These are phyloP conservation scores for Oreochromis niloticus DNA, from an alignment of 2,113 vertebrate species.

Conservation along the genomic window DNA sequence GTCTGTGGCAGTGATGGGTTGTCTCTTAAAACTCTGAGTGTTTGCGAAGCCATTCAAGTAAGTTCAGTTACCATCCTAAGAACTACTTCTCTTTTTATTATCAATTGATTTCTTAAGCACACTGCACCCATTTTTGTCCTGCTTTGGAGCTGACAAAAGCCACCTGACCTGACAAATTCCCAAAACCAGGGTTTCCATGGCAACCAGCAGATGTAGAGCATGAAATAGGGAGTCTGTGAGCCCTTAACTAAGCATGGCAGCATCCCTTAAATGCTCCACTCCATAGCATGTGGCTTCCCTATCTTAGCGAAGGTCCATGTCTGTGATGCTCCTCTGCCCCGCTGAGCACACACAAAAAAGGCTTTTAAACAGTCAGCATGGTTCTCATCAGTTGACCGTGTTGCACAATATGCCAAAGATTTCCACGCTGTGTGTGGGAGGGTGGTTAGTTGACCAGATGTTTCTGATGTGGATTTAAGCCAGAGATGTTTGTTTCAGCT, in stretches of 20 bases:
- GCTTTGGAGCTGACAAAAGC: slow-evolving; percentile 47
- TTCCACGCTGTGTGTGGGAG: slow-evolving; percentile 18
- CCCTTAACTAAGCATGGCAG: slow-evolving; percentile 52
- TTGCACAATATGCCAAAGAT: slow-evolving; percentile 23
- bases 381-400: slow-evolving; percentile 14
- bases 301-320: neutral
- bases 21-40: neutral
- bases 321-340: neutral
- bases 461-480: slow-evolving; percentile 34
- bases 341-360: neutral
- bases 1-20: slow-evolving; percentile 15
- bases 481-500: slow-evolving; percentile 38
- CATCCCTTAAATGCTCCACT: slow-evolving; percentile 24
- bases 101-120: neutral
- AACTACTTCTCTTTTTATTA: slow-evolving; percentile 23
- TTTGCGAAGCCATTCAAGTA: slow-evolving; percentile 3
- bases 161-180: slow-evolving; percentile 60
- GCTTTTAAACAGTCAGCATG: neutral
- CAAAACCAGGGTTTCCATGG: slow-evolving; percentile 61
- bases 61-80: slow-evolving; percentile 25
- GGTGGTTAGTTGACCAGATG: slow-evolving; percentile 44
- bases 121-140: neutral
- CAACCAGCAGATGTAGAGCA: slow-evolving; percentile 69
- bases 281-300: neutral
- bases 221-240: slow-evolving; percentile 49